Conservation (phyloP, 2,113 vertebrate species). For the Vulpes lagopus region DNA sequence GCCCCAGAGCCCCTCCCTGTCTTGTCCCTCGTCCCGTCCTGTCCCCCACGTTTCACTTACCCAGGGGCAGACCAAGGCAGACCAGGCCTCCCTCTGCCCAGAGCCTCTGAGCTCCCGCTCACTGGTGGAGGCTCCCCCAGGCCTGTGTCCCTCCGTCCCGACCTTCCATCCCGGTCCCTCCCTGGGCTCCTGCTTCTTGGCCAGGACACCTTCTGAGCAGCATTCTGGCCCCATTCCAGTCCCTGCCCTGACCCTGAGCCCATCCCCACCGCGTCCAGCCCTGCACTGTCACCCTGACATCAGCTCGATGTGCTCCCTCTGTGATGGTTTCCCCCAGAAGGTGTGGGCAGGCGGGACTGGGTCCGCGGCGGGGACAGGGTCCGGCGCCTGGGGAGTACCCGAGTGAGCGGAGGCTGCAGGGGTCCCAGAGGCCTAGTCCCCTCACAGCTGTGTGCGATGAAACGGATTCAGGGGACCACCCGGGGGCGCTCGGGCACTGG, state of each 20-base stretch:
- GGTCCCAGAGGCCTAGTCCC: not conserved
- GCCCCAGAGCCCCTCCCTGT: not conserved
- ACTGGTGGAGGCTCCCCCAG: not conserved
- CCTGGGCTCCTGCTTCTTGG: not conserved
- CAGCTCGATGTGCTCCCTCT: not conserved
- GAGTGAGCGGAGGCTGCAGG: not conserved
- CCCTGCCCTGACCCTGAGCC: not conserved
- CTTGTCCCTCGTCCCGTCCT: not conserved
- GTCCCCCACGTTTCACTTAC: not conserved
- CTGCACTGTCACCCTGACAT: not conserved
- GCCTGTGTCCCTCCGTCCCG: not conserved
- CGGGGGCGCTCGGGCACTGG: not conserved
- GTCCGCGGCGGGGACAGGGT: not conserved
- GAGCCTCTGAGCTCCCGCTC: not conserved
- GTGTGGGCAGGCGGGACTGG: not conserved
- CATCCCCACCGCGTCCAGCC: not conserved
- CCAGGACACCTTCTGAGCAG: not conserved
- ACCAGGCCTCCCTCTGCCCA: not conserved
- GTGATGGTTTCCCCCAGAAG: not conserved
- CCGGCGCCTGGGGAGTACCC: not conserved
- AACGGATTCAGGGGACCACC: not conserved
- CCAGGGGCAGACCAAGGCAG: not conserved
- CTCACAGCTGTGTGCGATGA: not conserved
- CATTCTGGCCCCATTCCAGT: not conserved
- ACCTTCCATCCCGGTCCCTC: not conserved